These are phyloP conservation scores for Cheirogaleus medius DNA, from an alignment of 2,113 vertebrate species.

Conservation along the genomic window DNA sequence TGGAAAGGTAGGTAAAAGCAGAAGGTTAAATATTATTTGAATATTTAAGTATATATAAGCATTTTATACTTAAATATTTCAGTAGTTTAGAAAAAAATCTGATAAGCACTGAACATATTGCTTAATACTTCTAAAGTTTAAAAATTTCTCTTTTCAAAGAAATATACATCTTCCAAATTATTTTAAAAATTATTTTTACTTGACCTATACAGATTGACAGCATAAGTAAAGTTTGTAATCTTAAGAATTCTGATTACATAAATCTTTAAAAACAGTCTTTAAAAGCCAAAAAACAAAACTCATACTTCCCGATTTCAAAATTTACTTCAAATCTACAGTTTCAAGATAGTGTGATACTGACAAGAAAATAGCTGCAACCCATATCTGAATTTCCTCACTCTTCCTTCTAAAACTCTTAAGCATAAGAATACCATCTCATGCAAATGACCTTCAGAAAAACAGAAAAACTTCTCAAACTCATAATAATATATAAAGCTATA, in stretches of 20 bases:
- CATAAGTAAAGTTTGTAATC: not conserved
- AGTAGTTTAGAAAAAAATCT: not conserved
- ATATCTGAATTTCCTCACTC: not conserved
- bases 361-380: not conserved
- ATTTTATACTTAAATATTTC: not conserved
- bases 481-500: not conserved
- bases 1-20: not conserved
- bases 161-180: not conserved
- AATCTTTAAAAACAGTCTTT: not conserved
- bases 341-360: not conserved
- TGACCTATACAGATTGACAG: conserved; percentile 39
- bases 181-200: not conserved
- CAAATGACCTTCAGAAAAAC: not conserved
- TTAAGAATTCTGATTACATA: not conserved
- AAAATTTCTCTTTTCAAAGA: conserved; percentile 22
- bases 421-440: not conserved
- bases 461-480: not conserved
- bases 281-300: not conserved
- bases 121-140: conserved; percentile 45
- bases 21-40: conserved; percentile 43
- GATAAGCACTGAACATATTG: not conserved
- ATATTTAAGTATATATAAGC: not conserved
- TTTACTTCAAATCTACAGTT: not conserved
- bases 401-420: not conserved
- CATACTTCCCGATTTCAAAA: not conserved